Conservation (phyloP, 2,888 invertebrate genomes). For the Epiblema foenella region DNA sequence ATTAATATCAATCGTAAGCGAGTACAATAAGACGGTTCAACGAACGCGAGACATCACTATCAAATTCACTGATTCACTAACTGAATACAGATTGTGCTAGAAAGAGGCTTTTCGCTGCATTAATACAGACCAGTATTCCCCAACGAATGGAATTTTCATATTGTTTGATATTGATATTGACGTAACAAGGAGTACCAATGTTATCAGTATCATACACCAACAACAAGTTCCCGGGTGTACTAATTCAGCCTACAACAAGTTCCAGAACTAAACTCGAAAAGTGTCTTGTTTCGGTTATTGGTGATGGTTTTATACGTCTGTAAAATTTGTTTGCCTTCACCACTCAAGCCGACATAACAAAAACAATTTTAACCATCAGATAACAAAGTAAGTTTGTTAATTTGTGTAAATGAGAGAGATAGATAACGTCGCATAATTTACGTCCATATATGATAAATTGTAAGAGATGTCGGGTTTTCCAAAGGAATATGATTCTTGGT, state of each 20-base stretch:
- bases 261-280: too few species aligned
- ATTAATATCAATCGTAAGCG: conserved; percentile 13
- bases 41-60: conserved; percentile 28
- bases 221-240: too few species aligned
- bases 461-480: not conserved
- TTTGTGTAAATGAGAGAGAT: too few species aligned
- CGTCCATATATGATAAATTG: not conserved
- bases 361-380: too few species aligned
- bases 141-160: not conserved
- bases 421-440: not conserved
- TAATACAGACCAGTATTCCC: not conserved
- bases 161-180: not conserved
- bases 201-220: not conserved
- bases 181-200: too few species aligned
- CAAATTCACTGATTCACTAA: conserved; percentile 24
- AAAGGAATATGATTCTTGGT: not conserved
- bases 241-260: too few species aligned
- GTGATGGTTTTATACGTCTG: too few species aligned
- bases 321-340: too few species aligned
- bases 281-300: too few species aligned
- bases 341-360: too few species aligned
- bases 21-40: conserved; percentile 31
- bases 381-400: too few species aligned
- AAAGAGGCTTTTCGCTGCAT: conserved; percentile 5
- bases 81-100: conserved; percentile 24